Evolutionary conservation across 1,140 invertebrate genomes (phyloP).

Genomic region (Drosophila carrolli): DNA sequence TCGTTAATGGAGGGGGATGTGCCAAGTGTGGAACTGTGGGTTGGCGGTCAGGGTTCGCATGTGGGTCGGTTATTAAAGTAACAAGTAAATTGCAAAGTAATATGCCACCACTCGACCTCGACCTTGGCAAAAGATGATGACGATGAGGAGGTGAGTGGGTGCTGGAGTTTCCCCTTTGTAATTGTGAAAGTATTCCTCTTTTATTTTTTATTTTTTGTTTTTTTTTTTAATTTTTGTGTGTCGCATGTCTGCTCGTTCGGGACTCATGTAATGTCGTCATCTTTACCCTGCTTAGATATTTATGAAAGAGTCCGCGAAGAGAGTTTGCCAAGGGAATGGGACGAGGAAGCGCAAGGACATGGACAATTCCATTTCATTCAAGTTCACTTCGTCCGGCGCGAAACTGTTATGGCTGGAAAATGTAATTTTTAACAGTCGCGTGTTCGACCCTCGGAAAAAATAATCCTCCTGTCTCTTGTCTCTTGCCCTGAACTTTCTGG

Average conservation of each 20-base stretch:
- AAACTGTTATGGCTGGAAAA: constrained; percentile 38
- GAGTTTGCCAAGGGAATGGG: not conserved
- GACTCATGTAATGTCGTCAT: constrained; percentile 50
- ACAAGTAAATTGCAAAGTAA: constrained; percentile 63
- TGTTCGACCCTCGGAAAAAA: constrained; percentile 7
- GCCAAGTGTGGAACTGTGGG: constrained; percentile 11
- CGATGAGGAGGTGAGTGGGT: constrained; percentile 2
- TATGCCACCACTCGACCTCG: constrained; percentile 34
- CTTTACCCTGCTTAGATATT: constrained; percentile 60
- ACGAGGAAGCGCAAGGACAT: constrained; percentile 21
- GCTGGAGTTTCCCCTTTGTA: constrained; percentile 28
- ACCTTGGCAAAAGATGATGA: constrained; percentile 40
- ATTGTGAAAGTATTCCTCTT: constrained; percentile 40
- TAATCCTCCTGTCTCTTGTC: no score
- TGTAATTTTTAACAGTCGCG: constrained; percentile 41
- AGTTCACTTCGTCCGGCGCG: constrained; percentile 19
- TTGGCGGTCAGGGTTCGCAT: constrained; percentile 34
- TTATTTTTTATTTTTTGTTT: constrained; percentile 10
- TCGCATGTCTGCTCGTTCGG: constrained; percentile 5
- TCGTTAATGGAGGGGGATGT: constrained; percentile 1
- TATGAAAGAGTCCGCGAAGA: constrained; percentile 43
- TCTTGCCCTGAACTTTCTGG: constrained; percentile 6
- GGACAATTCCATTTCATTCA: constrained; percentile 30
- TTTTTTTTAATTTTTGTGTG: constrained; percentile 11
- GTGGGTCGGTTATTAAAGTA: constrained; percentile 55